These are phyloP conservation scores for Spinibarbus caldwelli DNA, from an alignment of 2,797 vertebrate genomes.

Conservation along the genomic window DNA sequence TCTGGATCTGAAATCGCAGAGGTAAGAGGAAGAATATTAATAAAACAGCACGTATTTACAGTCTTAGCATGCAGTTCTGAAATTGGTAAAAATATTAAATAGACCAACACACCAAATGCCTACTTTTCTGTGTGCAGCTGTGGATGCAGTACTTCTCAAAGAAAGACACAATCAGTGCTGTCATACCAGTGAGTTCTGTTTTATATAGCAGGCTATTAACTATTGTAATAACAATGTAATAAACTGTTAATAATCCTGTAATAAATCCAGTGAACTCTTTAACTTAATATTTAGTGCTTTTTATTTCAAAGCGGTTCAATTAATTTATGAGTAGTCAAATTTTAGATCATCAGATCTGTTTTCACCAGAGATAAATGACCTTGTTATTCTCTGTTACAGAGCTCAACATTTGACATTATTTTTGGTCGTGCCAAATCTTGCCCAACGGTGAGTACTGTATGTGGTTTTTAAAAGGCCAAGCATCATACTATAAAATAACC, in stretches of 20 bases:
- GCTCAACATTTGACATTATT: slow-evolving; percentile 85
- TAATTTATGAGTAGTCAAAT: not conserved
- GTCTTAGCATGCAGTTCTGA: not conserved
- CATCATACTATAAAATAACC: not conserved
- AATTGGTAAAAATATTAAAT: not conserved
- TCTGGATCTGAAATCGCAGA: slow-evolving; percentile 86
- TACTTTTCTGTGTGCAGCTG: slow-evolving; percentile 78
- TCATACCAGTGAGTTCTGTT: slow-evolving; percentile 89
- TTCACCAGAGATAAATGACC: not conserved
- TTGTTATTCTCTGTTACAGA: slow-evolving; percentile 69
- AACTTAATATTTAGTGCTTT: not conserved
- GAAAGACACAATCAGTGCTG: slow-evolving; percentile 90
- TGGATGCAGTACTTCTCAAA: slow-evolving; percentile 92
- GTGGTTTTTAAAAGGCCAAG: not conserved
- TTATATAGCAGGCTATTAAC: not conserved
- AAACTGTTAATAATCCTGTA: not conserved
- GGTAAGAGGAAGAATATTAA: slow-evolving; percentile 70
- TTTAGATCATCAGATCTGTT: not conserved
- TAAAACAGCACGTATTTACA: not conserved
- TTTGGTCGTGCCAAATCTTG: slow-evolving; percentile 81
- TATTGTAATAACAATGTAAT: not conserved
- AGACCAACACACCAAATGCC: not conserved
- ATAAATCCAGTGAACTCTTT: too few relatives aligned
- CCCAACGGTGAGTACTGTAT: slow-evolving; percentile 84
- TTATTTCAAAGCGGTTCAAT: not conserved